Evolutionary conservation across 2,113 vertebrate genomes (phyloP).

Genomic region (Muntiacus reevesi): DNA sequence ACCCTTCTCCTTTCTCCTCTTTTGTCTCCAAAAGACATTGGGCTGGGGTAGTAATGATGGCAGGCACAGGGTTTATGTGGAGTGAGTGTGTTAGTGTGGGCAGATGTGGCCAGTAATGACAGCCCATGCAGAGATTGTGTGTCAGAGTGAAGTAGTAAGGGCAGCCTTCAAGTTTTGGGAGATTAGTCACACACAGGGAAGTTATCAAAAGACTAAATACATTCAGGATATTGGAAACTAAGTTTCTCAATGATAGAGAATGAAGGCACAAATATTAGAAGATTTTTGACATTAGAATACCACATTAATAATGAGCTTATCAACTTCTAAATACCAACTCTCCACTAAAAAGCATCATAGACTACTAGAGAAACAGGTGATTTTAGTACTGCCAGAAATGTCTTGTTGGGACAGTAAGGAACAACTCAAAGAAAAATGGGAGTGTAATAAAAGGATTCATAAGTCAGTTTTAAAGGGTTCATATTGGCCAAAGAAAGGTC

Average conservation of each 20-base stretch:
- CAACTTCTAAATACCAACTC: neutral
- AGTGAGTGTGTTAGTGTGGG: neutral
- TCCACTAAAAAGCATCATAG: neutral
- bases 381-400: neutral
- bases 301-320: neutral
- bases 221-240: neutral
- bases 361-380: neutral
- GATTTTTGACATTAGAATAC: neutral
- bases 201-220: neutral
- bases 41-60: neutral
- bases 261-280: neutral
- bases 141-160: neutral
- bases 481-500: neutral
- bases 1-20: neutral
- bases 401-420: neutral
- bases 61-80: neutral
- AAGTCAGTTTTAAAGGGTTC: neutral
- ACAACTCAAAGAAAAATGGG: neutral
- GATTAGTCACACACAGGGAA: neutral
- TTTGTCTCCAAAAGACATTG: neutral
- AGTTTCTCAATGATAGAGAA: neutral
- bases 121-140: neutral
- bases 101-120: neutral
- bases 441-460: neutral
- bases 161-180: neutral